Conservation (phyloP, 2,888 invertebrate genomes). For the Cinara cedri region DNA sequence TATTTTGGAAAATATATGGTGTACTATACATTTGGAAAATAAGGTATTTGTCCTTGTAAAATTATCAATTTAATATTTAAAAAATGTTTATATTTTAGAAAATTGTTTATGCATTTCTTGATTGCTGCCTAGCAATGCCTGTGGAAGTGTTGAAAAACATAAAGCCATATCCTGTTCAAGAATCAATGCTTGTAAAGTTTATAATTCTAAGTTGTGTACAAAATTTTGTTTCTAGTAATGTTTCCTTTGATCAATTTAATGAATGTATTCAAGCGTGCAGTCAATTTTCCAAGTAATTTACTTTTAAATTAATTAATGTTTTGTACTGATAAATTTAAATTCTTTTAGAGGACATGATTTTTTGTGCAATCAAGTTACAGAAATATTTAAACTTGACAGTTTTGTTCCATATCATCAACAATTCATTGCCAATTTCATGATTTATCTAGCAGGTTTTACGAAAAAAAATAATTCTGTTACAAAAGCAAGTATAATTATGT, state of each 20-base stretch:
- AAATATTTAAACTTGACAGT: conserved; percentile 29
- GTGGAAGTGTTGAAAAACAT: conserved; percentile 18
- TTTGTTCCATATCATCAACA: conserved; percentile 38
- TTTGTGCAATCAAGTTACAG: neutral
- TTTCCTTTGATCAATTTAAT: conserved; percentile 23
- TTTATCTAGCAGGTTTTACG: conserved; percentile 42
- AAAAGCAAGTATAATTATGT: conserved; percentile 29
- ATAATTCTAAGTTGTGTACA: conserved; percentile 28
- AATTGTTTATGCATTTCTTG: conserved; percentile 42
- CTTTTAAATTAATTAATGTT: neutral
- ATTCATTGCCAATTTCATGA: conserved; percentile 45
- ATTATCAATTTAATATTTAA: neutral
- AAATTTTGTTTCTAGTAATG: conserved; percentile 37
- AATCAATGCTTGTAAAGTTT: conserved; percentile 33
- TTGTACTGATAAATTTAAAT: neutral
- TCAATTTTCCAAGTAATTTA: conserved; percentile 38
- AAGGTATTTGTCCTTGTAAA: conserved; percentile 4
- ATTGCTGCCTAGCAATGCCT: conserved; percentile 26
- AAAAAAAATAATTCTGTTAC: conserved; percentile 13
- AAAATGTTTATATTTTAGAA: conserved; percentile 6
- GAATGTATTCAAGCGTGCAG: conserved; percentile 34
- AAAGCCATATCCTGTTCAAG: conserved; percentile 42
- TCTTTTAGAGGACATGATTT: conserved; percentile 5
- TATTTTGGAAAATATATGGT: conserved; percentile 50
- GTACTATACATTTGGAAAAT: conserved; percentile 35